These are phyloP conservation scores for Mechanitis mazaeus DNA, from an alignment of 2,888 invertebrate genomes.

Conservation along the genomic window DNA sequence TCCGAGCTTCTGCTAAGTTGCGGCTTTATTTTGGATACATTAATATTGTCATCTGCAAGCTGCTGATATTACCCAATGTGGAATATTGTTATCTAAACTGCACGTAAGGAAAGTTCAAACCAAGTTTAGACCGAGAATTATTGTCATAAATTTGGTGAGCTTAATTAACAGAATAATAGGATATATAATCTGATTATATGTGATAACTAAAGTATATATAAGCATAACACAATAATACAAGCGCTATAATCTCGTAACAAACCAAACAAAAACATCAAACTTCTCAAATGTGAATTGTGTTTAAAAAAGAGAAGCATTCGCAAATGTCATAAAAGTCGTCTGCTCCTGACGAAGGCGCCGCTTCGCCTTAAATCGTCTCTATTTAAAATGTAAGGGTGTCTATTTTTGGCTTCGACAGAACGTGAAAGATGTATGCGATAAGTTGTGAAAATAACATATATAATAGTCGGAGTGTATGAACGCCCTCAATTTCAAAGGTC, in stretches of 20 bases:
- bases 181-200: too few species aligned
- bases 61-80: conserved; percentile 30
- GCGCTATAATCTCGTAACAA: too few species aligned
- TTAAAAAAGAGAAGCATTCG: not conserved
- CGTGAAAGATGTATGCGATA: conserved; percentile 51
- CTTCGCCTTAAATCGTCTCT: conserved; percentile 43
- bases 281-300: too few species aligned
- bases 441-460: conserved; percentile 43
- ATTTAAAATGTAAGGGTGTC: conserved; percentile 65
- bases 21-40: conserved; percentile 59
- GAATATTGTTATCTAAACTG: conserved; percentile 21
- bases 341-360: conserved; percentile 53
- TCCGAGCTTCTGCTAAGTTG: conserved; percentile 58
- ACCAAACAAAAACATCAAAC: too few species aligned
- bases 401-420: conserved; percentile 61
- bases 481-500: not conserved
- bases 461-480: not conserved
- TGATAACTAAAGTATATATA: too few species aligned
- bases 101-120: conserved; percentile 20
- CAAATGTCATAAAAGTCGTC: conserved; percentile 64
- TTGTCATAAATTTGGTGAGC: not conserved
- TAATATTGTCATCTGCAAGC: conserved; percentile 50
- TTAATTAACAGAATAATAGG: not conserved
- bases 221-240: too few species aligned
- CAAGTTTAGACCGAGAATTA: conserved; percentile 1